Base-by-base conservation (phyloP, 2,113 vertebrate genomes). In the Corythoichthys intestinalis region DNA sequence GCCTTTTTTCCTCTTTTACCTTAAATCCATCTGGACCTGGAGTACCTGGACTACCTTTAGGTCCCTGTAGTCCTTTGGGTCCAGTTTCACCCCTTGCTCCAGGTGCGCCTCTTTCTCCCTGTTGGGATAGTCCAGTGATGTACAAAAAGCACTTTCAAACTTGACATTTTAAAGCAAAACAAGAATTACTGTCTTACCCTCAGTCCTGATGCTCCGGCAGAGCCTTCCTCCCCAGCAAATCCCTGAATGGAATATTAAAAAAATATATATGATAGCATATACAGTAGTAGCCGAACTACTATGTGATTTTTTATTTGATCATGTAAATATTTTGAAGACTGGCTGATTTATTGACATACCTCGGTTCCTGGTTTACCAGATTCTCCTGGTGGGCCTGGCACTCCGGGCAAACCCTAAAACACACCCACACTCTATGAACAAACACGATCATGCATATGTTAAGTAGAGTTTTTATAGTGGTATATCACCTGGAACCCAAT, bases 91-190 rank as follows among this genome's bases (percentile, higher is more conserved):
- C 98, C 86, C 98, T 93, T 78, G 96, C 98, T 35, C 98, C 98
- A 37, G 97, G 96, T 75, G 95, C 93, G 28, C 98, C 98, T 86
- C 98, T 91, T 77, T 98, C 98, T 83, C 98, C 98, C 98, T 99
- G 53, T 28, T 62, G 47, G 44, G 9, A 63, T 1, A 34, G n/a
- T 14, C n/a, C 44, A 6, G 13, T 47, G 20, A 34, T 47, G 39
- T 46, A 28, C 60, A 46, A 12, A 3, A 9, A 44, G 39, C 12
- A 8, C 2, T 20, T 41, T 44, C 8, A 20, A 20, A 28, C n/a
- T 28, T 47, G 61, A 63, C 41, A 47, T 11, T 47, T 11, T 6
- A 11, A 63, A 63, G 9, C n/a, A 12, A 20, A 46, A 46, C 15
- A 63, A 34, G 13, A 15, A 4, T 53, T 34, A 8, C 4, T 17